phyloP scores from a whole-genome alignment of 2,113 vertebrate genomes.

The Heterocephalus glaber region DNA sequence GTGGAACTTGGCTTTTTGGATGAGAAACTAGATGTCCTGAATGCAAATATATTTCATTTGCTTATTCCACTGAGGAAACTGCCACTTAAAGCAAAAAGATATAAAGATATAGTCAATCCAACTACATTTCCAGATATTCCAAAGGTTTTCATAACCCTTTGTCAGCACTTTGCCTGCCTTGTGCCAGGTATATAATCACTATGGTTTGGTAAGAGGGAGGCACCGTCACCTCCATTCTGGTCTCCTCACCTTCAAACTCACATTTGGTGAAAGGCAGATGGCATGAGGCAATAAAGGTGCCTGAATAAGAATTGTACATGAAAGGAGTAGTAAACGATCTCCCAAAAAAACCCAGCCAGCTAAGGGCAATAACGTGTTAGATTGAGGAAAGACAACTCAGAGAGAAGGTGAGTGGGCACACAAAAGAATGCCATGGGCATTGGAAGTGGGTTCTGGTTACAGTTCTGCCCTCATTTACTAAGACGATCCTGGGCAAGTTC shows the following conservation, averaged over 20 bases:
- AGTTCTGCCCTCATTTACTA: neutral
- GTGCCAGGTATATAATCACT: neutral
- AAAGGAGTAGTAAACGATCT: neutral
- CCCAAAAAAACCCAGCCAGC: neutral
- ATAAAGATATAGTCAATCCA: neutral
- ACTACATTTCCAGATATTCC: neutral
- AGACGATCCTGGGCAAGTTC: neutral
- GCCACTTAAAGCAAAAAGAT: neutral
- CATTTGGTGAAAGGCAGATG: conserved; percentile 13
- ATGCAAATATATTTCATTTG: neutral
- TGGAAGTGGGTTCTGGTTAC: neutral
- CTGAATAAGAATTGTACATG: neutral
- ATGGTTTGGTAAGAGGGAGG: neutral
- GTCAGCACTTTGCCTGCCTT: neutral
- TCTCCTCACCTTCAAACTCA: neutral
- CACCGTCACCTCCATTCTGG: neutral
- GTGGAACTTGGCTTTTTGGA: neutral
- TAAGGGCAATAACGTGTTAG: neutral
- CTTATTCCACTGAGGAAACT: neutral
- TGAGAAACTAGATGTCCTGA: neutral
- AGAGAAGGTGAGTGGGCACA: neutral
- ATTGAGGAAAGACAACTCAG: neutral
- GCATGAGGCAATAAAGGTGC: neutral
- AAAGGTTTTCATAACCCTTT: neutral
- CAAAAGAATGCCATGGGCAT: neutral